Base-by-base conservation (phyloP, 2,113 vertebrate species). In the Indicator maculatus region DNA sequence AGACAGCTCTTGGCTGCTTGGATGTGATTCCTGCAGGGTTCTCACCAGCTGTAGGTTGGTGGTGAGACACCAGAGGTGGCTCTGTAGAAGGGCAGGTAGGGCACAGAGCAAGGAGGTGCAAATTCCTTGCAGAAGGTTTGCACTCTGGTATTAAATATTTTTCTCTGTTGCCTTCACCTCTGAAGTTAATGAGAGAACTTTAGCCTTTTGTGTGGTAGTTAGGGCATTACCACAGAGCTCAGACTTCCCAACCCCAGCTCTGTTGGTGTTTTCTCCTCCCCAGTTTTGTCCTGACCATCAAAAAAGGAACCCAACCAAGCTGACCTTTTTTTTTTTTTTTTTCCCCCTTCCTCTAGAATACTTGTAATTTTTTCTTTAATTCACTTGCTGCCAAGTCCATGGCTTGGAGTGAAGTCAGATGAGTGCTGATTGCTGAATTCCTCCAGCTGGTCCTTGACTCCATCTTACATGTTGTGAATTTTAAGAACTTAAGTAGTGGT, bases 381-480 rank as follows among this genome's bases (percentile, higher is more conserved):
- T 45, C 7, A 3, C 16, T 58, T 18, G 11, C n/a, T 41, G 5
- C 31, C 31, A 6, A 2, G 12, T 53, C 38, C 19, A 18, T 72
- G 59, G 21, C 31, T 28, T 14, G 59, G 7, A 38, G 2, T 2
- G 53, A 26, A 56, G 53, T 15, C 7, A 7, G 56, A 3, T 11
- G 61, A 30, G 24, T 10, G 16, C 61, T 61, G 47, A 33, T 26
- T 16, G 53, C 19, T 17, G 36, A 20, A 8, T 33, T 67, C 16
- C 7, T 73, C 28, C 21, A 5, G 44, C 45, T 64, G 36, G 6
- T 61, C 38, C 53, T 38, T 4, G 9, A 4, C 38, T 44, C 15
- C 16, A 11, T 31, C 38, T 50, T 16, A 9, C 1, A 2, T 50
- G 50, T 31, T 4, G 1, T 1, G 5, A 6, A 1, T 58, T 31